A percentile compares a stretch with the other conserved stretches of the same genome.
Evolutionary conservation across 2,797 vertebrate species (phyloP).

Genomic region (Mustela erminea): DNA sequence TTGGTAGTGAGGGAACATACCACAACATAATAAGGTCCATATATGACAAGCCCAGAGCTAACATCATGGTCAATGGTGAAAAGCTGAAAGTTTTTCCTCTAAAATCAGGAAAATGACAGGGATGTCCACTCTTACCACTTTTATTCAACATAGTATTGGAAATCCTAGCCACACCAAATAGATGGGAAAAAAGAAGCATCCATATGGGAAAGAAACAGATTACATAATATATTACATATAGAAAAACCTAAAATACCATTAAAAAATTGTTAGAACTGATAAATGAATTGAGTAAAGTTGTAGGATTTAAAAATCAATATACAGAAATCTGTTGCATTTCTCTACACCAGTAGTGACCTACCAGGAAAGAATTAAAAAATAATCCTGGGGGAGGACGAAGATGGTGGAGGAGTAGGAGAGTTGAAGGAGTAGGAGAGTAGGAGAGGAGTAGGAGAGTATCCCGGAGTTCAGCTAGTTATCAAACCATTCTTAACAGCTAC

Average conservation of each 20-base stretch:
- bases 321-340: background rate
- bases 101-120: background rate
- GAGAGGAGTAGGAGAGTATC: too few relatives aligned
- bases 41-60: background rate
- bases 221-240: background rate
- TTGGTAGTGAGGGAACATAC: background rate
- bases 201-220: background rate
- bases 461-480: too few relatives aligned
- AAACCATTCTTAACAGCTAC: too few relatives aligned
- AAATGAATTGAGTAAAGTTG: background rate
- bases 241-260: background rate
- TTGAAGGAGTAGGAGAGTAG: too few relatives aligned
- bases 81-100: background rate
- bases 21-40: background rate
- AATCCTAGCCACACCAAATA: background rate
- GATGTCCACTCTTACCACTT: background rate
- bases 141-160: background rate
- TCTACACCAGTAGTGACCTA: background rate
- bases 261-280: background rate
- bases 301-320: background rate
- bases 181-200: background rate
- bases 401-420: too few relatives aligned
- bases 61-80: background rate
- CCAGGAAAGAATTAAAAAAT: background rate
- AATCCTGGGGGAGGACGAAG: too few relatives aligned